A percentile compares a stretch with the other conserved stretches of the same genome.
Evolutionary conservation across 2,113 vertebrate species (phyloP).

Genomic region (Semicossyphus pulcher): DNA sequence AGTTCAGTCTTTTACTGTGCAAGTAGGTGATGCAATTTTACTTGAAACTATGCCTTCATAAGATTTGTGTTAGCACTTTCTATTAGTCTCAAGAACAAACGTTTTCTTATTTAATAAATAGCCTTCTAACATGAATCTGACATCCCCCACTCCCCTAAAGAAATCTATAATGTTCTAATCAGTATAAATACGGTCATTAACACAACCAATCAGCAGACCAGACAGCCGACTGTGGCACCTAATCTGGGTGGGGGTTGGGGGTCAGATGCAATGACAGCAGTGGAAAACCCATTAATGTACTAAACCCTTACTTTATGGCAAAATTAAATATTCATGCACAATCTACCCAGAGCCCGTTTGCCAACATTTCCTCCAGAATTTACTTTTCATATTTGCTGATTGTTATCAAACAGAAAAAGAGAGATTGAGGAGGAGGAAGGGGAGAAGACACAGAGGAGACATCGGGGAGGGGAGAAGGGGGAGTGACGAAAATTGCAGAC

Average conservation of each 20-base stretch:
- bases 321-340: constrained; percentile 86
- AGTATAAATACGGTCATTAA: constrained; percentile 77
- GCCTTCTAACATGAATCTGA: constrained; percentile 60
- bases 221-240: constrained; percentile 49
- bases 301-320: constrained; percentile 79
- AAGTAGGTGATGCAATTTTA: constrained; percentile 47
- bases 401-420: constrained; percentile 72
- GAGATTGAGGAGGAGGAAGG: constrained; percentile 12
- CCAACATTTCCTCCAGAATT: constrained; percentile 83
- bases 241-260: constrained; percentile 43
- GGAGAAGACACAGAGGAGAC: constrained; percentile 6
- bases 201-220: constrained; percentile 63
- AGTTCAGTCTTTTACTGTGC: constrained; percentile 31
- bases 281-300: constrained; percentile 74
- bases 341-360: constrained; percentile 81
- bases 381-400: constrained; percentile 84
- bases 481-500: constrained; percentile 62
- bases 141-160: constrained; percentile 14
- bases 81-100: constrained; percentile 16
- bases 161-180: constrained; percentile 72
- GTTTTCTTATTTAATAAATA: constrained; percentile 41
- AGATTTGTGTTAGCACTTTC: constrained; percentile 46
- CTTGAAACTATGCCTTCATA: too few species aligned
- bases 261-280: constrained; percentile 60
- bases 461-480: background rate